Evolutionary conservation across 2,797 vertebrate species (phyloP).

Genomic region (Champsocephalus esox): DNA sequence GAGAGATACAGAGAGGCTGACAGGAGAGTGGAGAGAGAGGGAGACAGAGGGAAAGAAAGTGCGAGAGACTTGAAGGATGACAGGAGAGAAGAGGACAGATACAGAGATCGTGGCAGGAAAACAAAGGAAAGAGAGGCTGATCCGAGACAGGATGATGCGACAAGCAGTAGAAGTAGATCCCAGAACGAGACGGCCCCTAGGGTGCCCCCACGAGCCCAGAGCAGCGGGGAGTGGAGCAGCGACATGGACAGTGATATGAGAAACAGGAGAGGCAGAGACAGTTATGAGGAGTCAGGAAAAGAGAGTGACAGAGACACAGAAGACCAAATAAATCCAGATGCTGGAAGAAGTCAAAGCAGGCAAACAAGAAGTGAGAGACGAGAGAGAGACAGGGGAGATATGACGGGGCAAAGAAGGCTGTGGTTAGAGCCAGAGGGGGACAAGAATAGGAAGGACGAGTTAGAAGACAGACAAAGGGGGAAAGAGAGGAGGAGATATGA

Average conservation of each 20-base stretch:
- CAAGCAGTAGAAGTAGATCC: conserved; percentile 47
- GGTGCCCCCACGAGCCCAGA: conserved; percentile 55
- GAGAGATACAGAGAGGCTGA: conserved; percentile 36
- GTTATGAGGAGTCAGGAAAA: conserved; percentile 44
- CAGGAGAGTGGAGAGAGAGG: conserved; percentile 22
- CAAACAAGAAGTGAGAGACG: conserved; percentile 36
- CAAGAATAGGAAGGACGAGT: conserved; percentile 61
- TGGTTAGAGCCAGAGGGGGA: conserved; percentile 82
- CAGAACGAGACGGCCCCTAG: conserved; percentile 17
- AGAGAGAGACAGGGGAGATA: conserved; percentile 36
- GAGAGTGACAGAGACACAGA: conserved; percentile 51
- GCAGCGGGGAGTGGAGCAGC: conserved; percentile 70
- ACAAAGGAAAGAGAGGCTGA: conserved; percentile 39
- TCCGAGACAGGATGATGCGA: conserved; percentile 20
- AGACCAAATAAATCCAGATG: conserved; percentile 7
- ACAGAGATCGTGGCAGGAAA: conserved; percentile 37
- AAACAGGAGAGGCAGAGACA: conserved; percentile 40
- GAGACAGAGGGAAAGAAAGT: conserved; percentile 32
- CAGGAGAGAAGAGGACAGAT: conserved; percentile 42
- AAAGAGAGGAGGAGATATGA: conserved; percentile 47
- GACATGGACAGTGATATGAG: conserved; percentile 62
- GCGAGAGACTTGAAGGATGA: conserved; percentile 43
- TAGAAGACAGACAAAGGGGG: conserved; percentile 53
- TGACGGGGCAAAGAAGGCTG: conserved; percentile 70
- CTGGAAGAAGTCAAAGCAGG: conserved; percentile 39